Evolutionary conservation across 2,888 invertebrate genomes (phyloP), one percentile per base, ranked within the genome.

Genomic region (Hemaris fuciformis): DNA sequence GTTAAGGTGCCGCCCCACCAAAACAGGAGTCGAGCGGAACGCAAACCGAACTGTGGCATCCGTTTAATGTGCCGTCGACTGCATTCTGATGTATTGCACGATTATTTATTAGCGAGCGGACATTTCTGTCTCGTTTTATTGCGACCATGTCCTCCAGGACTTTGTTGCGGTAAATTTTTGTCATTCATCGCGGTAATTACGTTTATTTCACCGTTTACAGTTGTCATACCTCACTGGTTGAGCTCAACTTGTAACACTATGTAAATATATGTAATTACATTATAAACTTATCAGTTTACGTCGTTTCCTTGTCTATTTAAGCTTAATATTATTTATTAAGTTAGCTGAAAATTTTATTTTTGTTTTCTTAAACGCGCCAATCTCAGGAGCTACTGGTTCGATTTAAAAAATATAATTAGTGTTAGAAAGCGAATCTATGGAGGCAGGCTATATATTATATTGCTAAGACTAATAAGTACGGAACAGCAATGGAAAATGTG

Each of bases 1-100:
- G 60, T 60, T 59, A 46, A 48, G 59, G 46, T 22, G 61, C 53
- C 57, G 57, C 56, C 57, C 59, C 31, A 31, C 60, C 56, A 31
- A 45, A 61, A 42, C 31, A 18, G 42, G 61, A 61, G 27, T 23
- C 18, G 20, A 56, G 27, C 25, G 60, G 46, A 61, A 43, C 57
- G 45, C 31, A 34, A 31, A 34, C 38, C 42, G 34, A 27, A 57
- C 34, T 13, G 23, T 45, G 57, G 45, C 23, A 61, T 61, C 45
- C 57, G 45, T 45, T 57, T 57, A 61, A 61, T 61, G 57, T 43
- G 27, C 56, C 57, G 57, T 18, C 23, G 45, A 34, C 43, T 25
- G 45, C 61, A 61, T 61, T 57, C 61, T 38, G 61, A 61, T 61
- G 61, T 57, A 61, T 46, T 38, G 60, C 48, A 25, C 27, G 25